These are phyloP conservation scores for Bombus impatiens DNA, from an alignment of 1,140 invertebrate species.

Conservation along the genomic window DNA sequence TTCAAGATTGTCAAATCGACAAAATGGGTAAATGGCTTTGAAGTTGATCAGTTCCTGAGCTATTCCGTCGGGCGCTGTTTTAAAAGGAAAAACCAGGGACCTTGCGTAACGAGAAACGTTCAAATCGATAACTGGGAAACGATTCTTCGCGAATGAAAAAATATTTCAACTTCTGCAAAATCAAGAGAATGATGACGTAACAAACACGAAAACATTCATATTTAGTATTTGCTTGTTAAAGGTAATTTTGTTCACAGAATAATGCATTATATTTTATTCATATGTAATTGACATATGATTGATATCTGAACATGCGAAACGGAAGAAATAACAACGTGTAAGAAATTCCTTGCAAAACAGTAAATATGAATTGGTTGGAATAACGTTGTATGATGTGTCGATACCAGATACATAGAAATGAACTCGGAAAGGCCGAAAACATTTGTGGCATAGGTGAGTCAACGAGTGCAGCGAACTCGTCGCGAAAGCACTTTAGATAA, in stretches of 20 bases:
- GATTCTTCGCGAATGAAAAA: neutral
- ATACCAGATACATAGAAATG: neutral
- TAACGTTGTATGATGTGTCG: neutral
- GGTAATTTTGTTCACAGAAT: neutral
- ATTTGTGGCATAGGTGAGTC: constrained; percentile 16
- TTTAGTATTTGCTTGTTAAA: neutral
- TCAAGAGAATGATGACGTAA: neutral
- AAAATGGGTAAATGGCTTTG: neutral
- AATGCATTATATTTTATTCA: too few relatives aligned
- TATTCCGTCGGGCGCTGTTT: neutral
- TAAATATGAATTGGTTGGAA: neutral
- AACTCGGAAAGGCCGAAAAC: neutral
- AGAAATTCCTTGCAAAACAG: neutral
- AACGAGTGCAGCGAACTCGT: constrained; percentile 43
- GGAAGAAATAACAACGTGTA: too few relatives aligned
- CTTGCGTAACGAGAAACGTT: neutral
- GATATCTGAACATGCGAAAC: too few relatives aligned
- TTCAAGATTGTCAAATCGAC: neutral
- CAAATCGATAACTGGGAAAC: neutral
- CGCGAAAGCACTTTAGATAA: constrained; percentile 45
- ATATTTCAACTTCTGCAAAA: neutral
- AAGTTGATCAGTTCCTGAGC: neutral
- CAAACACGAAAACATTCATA: too few relatives aligned
- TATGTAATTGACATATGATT: too few relatives aligned
- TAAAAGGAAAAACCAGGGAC: neutral